Evolutionary conservation across 2,888 invertebrate genomes (phyloP), one percentile per base, ranked within the genome.

Genomic region (Linnaemya tessellans): DNA sequence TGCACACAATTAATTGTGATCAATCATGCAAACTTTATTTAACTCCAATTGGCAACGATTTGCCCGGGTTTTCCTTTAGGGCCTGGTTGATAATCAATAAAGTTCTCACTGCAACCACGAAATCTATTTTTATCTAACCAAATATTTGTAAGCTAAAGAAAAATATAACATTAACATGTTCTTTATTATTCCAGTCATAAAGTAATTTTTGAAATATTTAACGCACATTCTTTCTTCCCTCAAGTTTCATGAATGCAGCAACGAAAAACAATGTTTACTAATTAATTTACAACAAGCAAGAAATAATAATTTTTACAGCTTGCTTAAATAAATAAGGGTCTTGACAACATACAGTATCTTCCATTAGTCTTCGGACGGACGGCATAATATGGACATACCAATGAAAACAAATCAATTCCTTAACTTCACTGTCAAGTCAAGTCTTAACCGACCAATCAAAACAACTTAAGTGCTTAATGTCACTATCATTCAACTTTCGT

Each of bases 101-200:
- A 54, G 11, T 22, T 25, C 54, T 54, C 54, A 11, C 22, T 1
- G 11, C 22, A 11, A 1, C 22, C 11, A 54, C 10, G 54, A 68
- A 38, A 54, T 38, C 15, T 30, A 25, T 41, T 25, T 51, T 51
- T n/a, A 25, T 13, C 9, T n/a, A 64, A 22, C 51, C 38, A 54
- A 64, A 54, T 41, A 43, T 15, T 75, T 75, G 18, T 56, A 30
- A 65, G 56, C 25, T 43, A 56, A 43, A 35, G 25, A 20, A 35
- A 11, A 18, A 65, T 15, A 64, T 11, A 64, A 9, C 22, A 22
- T 30, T 51, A 51, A 67, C n/a, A n/a, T 20, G 18, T 51, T 58
- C 30, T 58, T 46, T 43, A 71, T 58, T 71, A 71, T 71, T 58
- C 25, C 11, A 71, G 46, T 0, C 46, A 49, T 73, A 62, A 73